Percentiles rank a stretch among this genome's conserved stretches.
Evolutionary conservation across 2,113 vertebrate species (phyloP).

Genomic region (Heloderma charlesbogerti): DNA sequence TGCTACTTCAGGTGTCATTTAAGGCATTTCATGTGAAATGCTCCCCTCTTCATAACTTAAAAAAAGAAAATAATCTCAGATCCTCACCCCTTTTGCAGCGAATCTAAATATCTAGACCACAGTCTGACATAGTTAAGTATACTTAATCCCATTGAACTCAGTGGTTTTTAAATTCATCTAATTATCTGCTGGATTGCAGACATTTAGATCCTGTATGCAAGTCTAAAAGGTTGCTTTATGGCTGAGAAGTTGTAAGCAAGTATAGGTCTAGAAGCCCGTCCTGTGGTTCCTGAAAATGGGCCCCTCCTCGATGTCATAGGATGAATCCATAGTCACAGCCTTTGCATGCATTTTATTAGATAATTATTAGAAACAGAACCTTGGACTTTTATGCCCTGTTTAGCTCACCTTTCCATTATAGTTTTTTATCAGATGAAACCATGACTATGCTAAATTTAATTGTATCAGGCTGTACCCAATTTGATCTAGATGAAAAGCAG

Average conservation of each 20-base stretch:
- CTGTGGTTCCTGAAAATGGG: neutral
- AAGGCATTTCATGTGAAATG: neutral
- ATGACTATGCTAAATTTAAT: conserved; percentile 6
- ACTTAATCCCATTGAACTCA: neutral
- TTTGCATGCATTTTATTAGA: neutral
- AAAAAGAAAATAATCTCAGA: neutral
- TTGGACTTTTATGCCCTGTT: conserved; percentile 11
- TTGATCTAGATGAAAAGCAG: conserved; percentile 10
- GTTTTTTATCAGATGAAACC: neutral
- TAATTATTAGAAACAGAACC: conserved; percentile 10
- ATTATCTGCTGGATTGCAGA: neutral
- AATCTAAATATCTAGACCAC: neutral
- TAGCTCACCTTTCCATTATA: neutral
- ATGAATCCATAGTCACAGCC: neutral
- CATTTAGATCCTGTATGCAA: neutral
- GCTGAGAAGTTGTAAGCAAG: neutral
- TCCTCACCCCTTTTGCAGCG: neutral
- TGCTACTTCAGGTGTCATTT: neutral
- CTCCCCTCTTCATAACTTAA: neutral
- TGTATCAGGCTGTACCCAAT: conserved; percentile 12
- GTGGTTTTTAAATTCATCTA: neutral
- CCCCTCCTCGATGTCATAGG: neutral
- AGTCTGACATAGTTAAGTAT: neutral
- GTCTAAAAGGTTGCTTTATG: neutral
- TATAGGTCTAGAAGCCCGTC: neutral